Evolutionary conservation across 2,888 invertebrate species (phyloP), one percentile per base, ranked within the genome.

Genomic region (Alviniconcha strummeri): DNA sequence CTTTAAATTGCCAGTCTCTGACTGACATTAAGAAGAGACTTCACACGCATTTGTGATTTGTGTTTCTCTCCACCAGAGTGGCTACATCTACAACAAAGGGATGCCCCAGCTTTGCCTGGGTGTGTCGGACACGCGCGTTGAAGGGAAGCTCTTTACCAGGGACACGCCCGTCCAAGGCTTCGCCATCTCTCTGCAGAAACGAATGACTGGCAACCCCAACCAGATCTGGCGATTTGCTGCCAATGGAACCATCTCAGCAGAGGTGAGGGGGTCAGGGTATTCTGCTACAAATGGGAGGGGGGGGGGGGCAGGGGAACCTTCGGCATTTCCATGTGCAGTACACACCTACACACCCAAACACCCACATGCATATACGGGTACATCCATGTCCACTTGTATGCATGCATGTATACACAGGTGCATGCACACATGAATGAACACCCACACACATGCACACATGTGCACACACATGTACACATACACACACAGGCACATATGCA

Each of bases 171-270:
- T 92, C 15, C 88, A 90, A 15, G 93, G 93, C 0, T 91, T 87
- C 85, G 87, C 89, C 60, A 92, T 93, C 57, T 86, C 87, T 13
- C 80, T 93, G 72, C 91, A 92, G 87, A 91, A 92, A 87, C 91
- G 90, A 78, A 89, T 88, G 85, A 80, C 88, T 7, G 89, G 89
- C 52, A 90, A 89, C 80, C 87, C 89, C 9, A 85, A 87, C 75
- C 93, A 93, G 88, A 88, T 89, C 81, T 93, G 93, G 93, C 86
- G 83, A 19, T 93, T 93, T 86, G 90, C 89, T 56, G 82, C 89
- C 7, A 92, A 93, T 84, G 93, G 92, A n/a, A 89, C 90, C 19
- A 90, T 93, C 17, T 88, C 88, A 15, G 87, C 89, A 75, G 86
- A 89, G 88, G 92, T 92, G 5, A 54, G 64, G 56, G 4, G n/a